These are phyloP conservation scores for Nanorana parkeri DNA, from an alignment of 2,113 vertebrate genomes.

Conservation along the genomic window DNA sequence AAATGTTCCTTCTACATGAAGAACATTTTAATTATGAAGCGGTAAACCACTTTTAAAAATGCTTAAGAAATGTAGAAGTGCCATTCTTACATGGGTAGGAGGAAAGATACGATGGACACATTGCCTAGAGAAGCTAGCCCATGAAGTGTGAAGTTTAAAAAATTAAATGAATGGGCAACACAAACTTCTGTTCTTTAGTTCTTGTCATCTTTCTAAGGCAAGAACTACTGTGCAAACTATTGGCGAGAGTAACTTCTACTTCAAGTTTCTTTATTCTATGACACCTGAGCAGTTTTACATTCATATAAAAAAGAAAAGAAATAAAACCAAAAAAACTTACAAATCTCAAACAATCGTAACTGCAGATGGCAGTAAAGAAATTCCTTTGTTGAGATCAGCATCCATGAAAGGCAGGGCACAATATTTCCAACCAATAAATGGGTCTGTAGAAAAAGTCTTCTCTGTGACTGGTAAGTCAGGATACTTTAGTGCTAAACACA, in stretches of 20 bases:
- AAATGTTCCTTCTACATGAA: too few relatives aligned
- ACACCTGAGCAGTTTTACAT: neutral
- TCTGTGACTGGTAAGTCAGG: conserved; percentile 62
- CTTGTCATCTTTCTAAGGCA: neutral
- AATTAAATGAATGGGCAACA: too few relatives aligned
- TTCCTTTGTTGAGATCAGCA: conserved; percentile 62
- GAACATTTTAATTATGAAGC: too few relatives aligned
- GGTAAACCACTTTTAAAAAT: too few relatives aligned
- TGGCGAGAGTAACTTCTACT: too few relatives aligned
- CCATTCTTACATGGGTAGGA: too few relatives aligned
- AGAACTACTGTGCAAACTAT: neutral
- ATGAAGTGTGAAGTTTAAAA: too few relatives aligned
- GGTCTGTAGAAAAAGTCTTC: conserved; percentile 69
- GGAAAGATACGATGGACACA: too few relatives aligned
- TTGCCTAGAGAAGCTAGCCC: too few relatives aligned
- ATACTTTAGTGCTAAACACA: conserved; percentile 71
- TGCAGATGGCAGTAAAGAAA: conserved; percentile 49
- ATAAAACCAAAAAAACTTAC: neutral
- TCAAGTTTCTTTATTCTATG: conserved; percentile 12
- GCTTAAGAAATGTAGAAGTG: too few relatives aligned
- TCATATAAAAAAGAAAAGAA: neutral
- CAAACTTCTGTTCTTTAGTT: too few relatives aligned
- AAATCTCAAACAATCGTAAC: conserved; percentile 62
- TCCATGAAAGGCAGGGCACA: conserved; percentile 70
- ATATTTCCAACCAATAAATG: conserved; percentile 84